A percentile compares a stretch with the other conserved stretches of the same genome.
Conservation (phyloP, 1,140 invertebrate species). For the Agrilus planipennis region DNA sequence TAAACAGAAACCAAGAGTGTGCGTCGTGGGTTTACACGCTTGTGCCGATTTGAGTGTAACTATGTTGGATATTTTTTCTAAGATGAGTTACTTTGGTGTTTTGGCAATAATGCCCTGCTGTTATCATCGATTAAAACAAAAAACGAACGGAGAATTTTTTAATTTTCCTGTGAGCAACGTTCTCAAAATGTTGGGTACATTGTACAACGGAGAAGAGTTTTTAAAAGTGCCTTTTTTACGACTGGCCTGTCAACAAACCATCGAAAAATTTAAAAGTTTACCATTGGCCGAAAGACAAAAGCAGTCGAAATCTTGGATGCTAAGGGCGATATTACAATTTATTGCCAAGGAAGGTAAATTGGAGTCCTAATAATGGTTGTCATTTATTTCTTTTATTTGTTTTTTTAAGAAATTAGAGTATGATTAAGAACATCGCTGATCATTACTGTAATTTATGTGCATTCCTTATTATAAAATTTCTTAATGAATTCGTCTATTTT, state of each 20-base stretch:
- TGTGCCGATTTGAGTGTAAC: conserved; percentile 72
- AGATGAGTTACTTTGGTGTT: conserved; percentile 43
- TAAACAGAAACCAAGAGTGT: conserved; percentile 25
- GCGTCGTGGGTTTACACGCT: conserved; percentile 63
- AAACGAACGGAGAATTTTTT: conserved; percentile 34
- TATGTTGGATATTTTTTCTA: conserved; percentile 56
- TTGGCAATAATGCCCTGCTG: conserved; percentile 73
- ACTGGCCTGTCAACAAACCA: conserved; percentile 47
- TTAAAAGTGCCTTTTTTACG: conserved; percentile 51
- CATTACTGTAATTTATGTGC: too few relatives aligned
- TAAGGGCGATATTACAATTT: conserved; percentile 46
- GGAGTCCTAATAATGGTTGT: conserved; percentile 5
- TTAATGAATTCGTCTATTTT: too few relatives aligned
- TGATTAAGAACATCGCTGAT: too few relatives aligned
- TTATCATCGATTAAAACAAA: conserved; percentile 47
- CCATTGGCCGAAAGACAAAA: conserved; percentile 32
- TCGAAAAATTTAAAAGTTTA: conserved; percentile 35
- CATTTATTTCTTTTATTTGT: too few relatives aligned
- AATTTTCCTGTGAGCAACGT: conserved; percentile 51
- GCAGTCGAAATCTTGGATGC: conserved; percentile 44
- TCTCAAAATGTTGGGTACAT: conserved; percentile 32
- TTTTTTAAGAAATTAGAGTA: too few relatives aligned
- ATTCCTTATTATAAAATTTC: too few relatives aligned
- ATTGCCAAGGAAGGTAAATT: conserved; percentile 43
- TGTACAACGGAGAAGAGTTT: conserved; percentile 31